phyloP scores from a whole-genome alignment of 2,113 vertebrate genomes.

The Oophaga pumilio region DNA sequence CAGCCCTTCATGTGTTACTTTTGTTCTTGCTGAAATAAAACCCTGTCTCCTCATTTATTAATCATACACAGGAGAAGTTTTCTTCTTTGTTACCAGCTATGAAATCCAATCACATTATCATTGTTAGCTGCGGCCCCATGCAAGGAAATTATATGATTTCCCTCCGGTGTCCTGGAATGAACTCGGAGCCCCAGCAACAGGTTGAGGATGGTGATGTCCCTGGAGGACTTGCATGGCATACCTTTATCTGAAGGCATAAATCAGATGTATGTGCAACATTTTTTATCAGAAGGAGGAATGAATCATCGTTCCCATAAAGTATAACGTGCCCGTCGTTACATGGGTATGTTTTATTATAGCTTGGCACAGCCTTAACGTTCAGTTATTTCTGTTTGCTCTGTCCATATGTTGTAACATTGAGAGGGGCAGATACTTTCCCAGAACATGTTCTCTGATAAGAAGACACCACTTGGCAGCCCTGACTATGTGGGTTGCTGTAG shows the following conservation, averaged over 20 bases:
- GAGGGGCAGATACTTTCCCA: slow-evolving; percentile 45
- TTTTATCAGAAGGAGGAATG: slow-evolving; percentile 24
- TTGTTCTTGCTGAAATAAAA: slow-evolving; percentile 16
- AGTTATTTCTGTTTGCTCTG: slow-evolving; percentile 57
- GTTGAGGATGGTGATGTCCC: background rate
- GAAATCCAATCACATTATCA: slow-evolving; percentile 40
- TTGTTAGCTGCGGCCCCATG: slow-evolving; percentile 24
- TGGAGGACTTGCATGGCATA: background rate
- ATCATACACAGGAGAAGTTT: slow-evolving; percentile 29
- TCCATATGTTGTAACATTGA: slow-evolving; percentile 57
- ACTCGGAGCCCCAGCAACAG: background rate
- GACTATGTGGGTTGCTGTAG: slow-evolving; percentile 44
- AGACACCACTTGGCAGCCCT: slow-evolving; percentile 49
- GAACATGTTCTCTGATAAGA: slow-evolving; percentile 60
- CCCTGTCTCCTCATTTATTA: slow-evolving; percentile 30
- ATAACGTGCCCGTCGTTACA: slow-evolving; percentile 16
- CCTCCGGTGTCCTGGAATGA: slow-evolving; percentile 3
- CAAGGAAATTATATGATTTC: slow-evolving; percentile 7
- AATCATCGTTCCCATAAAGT: slow-evolving; percentile 26
- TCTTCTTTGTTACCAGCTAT: slow-evolving; percentile 44
- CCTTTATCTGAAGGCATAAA: slow-evolving; percentile 14
- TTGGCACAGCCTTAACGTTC: slow-evolving; percentile 40
- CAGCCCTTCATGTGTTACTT: background rate
- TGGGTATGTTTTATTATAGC: slow-evolving; percentile 20
- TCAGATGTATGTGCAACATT: background rate